Evolutionary conservation across 1,140 invertebrate species (phyloP).

Genomic region (Drosophila triauraria): DNA sequence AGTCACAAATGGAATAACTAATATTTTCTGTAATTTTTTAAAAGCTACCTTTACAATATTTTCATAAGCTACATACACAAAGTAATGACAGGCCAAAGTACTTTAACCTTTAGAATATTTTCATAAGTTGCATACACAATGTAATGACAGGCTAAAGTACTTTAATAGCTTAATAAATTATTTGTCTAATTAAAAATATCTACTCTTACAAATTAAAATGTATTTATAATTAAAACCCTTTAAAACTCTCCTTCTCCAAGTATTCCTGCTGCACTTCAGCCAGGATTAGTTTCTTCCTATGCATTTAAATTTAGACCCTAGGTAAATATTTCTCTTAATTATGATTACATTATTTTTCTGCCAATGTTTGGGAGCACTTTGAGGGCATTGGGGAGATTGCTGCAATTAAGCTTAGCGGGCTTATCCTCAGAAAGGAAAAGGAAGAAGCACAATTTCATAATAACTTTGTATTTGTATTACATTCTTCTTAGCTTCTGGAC

Average conservation of each 20-base stretch:
- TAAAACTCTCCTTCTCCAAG: background rate
- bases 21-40: background rate
- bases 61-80: background rate
- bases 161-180: too few relatives aligned
- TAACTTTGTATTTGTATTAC: constrained; percentile 19
- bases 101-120: background rate
- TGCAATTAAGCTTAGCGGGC: constrained; percentile 7
- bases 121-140: too few relatives aligned
- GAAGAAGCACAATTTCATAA: background rate
- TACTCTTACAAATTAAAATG: too few relatives aligned
- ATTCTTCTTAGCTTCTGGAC: constrained; percentile 9
- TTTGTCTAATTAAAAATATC: too few relatives aligned
- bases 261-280: background rate
- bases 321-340: too few relatives aligned
- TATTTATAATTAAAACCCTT: background rate
- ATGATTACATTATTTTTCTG: background rate
- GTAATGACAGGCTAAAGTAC: too few relatives aligned
- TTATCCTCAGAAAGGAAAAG: background rate
- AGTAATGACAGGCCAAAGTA: too few relatives aligned
- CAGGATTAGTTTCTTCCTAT: too few relatives aligned
- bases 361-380: background rate
- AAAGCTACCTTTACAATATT: too few relatives aligned
- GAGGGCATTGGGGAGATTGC: background rate
- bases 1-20: background rate
- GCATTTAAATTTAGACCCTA: background rate